These are phyloP conservation scores for Amazona vittata DNA, from an alignment of 2,113 vertebrate genomes.

Conservation along the genomic window DNA sequence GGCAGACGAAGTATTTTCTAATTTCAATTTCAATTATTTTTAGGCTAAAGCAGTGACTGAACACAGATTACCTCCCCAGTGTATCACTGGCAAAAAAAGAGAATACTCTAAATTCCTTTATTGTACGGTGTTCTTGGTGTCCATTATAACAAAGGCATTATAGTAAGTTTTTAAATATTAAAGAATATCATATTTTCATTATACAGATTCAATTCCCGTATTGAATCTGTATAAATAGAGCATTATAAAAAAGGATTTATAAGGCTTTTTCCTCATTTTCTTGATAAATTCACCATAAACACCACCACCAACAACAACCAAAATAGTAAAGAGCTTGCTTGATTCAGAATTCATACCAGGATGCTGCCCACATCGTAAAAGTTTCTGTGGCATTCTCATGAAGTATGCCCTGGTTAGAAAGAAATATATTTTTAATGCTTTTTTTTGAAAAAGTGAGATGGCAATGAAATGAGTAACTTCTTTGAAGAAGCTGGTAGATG, in stretches of 20 bases:
- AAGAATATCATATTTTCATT: background rate
- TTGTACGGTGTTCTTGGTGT: background rate
- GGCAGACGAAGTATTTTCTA: background rate
- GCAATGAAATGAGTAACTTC: background rate
- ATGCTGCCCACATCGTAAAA: background rate
- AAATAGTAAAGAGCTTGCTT: background rate
- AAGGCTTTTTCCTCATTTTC: background rate
- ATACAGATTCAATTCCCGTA: background rate
- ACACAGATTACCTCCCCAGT: background rate
- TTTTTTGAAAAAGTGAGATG: background rate
- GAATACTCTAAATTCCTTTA: background rate
- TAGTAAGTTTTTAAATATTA: background rate
- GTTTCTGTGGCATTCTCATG: background rate
- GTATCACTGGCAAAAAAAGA: background rate
- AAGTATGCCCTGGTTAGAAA: background rate
- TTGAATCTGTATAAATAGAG: background rate
- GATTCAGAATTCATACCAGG: background rate
- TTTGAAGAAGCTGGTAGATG: background rate
- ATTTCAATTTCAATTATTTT: background rate
- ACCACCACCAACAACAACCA: background rate
- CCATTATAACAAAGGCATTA: background rate
- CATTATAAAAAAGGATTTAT: background rate
- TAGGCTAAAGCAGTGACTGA: background rate
- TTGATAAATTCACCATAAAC: background rate
- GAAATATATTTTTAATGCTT: background rate